Percentiles rank a stretch among this genome's conserved stretches.
Evolutionary conservation across 1,140 invertebrate genomes (phyloP).

Genomic region (Pseudomyrmex concolor): DNA sequence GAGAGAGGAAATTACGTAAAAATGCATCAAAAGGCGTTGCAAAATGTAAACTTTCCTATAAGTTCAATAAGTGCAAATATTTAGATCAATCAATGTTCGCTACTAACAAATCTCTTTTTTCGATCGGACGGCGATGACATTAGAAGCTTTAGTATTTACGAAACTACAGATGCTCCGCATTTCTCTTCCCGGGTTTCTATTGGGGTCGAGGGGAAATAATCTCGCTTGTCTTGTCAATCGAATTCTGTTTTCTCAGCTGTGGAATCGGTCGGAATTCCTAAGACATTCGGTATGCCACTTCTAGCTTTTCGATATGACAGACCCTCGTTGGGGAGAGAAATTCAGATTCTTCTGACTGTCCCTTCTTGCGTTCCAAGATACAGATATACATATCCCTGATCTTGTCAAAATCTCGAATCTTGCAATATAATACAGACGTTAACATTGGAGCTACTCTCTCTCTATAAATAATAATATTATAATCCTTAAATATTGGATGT

Average conservation of each 20-base stretch:
- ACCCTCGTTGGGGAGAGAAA: constrained; percentile 62
- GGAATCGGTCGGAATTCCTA: constrained; percentile 81
- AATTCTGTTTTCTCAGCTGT: constrained; percentile 81
- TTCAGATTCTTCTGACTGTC: constrained; percentile 63
- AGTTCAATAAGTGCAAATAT: neutral
- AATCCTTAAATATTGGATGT: constrained; percentile 5
- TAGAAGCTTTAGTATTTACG: constrained; percentile 79
- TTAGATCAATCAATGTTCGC: neutral
- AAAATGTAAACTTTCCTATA: neutral
- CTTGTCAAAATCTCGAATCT: neutral
- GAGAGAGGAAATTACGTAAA: neutral
- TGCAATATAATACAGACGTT: constrained; percentile 4
- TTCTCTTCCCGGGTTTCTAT: constrained; percentile 68
- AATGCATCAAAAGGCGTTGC: neutral
- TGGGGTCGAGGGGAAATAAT: constrained; percentile 63
- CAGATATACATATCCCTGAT: neutral
- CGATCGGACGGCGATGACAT: constrained; percentile 67
- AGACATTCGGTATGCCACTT: constrained; percentile 73
- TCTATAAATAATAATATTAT: neutral
- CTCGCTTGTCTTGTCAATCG: constrained; percentile 80
- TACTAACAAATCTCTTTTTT: constrained; percentile 27
- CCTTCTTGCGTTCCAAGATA: constrained; percentile 17
- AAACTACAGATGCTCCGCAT: constrained; percentile 80
- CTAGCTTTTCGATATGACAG: constrained; percentile 23
- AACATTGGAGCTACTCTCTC: no score